These are phyloP conservation scores for Cotesia glomerata DNA, from an alignment of 1,140 invertebrate species.

Conservation along the genomic window DNA sequence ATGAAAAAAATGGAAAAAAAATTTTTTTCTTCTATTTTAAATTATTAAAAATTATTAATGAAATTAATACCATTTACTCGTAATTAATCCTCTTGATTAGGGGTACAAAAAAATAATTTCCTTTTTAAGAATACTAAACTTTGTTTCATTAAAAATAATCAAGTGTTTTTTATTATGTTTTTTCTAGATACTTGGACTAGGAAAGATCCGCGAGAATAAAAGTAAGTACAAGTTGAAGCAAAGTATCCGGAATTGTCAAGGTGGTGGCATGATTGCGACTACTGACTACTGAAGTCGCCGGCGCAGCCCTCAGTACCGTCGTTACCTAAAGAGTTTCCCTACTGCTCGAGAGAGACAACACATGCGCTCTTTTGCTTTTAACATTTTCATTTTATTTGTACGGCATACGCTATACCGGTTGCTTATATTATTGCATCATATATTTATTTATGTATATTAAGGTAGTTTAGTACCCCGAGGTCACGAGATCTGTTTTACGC, in stretches of 20 bases:
- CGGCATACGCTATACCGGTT: no score
- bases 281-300: slow-evolving; percentile 29
- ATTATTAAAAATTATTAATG: no score
- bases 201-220: slow-evolving; percentile 14
- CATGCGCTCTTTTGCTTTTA: not conserved
- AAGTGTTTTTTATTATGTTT: slow-evolving; percentile 3
- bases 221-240: not conserved
- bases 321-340: slow-evolving; percentile 35
- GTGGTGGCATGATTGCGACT: slow-evolving; percentile 62
- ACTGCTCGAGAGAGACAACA: not conserved
- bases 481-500: no score
- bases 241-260: slow-evolving; percentile 45
- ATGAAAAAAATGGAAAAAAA: no score
- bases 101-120: no score
- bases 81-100: no score
- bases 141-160: not conserved
- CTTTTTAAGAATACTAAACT: no score
- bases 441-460: no score
- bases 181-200: not conserved
- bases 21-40: no score
- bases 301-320: slow-evolving; percentile 46
- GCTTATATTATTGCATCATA: no score
- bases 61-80: no score
- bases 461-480: no score
- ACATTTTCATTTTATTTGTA: not conserved